phyloP scores from a whole-genome alignment of 2,113 vertebrate genomes.

The Rhinoptilus africanus region DNA sequence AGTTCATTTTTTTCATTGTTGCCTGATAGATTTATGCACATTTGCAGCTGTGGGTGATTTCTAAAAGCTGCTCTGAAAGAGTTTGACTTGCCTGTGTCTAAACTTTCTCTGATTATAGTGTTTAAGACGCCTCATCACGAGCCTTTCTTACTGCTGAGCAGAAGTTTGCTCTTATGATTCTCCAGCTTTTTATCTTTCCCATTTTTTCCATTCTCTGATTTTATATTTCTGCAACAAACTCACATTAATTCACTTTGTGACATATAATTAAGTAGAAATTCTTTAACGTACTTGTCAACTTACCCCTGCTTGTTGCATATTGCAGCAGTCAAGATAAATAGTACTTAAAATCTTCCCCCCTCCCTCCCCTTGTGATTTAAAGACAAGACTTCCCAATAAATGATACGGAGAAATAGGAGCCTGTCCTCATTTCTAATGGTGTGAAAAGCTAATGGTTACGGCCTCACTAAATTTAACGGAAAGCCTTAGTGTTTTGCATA shows the following conservation, averaged over 20 bases:
- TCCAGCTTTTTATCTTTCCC: neutral
- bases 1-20: neutral
- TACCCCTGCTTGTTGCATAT: neutral
- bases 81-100: neutral
- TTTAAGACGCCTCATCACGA: neutral
- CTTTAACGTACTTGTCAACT: neutral
- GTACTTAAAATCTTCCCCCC: neutral
- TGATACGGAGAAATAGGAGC: neutral
- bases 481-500: neutral
- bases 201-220: neutral
- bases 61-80: neutral
- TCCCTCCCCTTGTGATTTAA: neutral
- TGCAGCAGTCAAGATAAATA: neutral
- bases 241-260: neutral
- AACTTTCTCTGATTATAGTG: neutral
- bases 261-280: neutral
- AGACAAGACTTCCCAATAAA: neutral
- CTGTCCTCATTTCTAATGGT: neutral
- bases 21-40: fast-evolving
- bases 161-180: neutral
- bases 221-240: neutral
- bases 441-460: neutral
- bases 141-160: neutral
- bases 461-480: neutral
- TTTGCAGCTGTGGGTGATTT: neutral